phyloP scores from a whole-genome alignment of 2,113 vertebrate genomes.

The Scomber japonicus region DNA sequence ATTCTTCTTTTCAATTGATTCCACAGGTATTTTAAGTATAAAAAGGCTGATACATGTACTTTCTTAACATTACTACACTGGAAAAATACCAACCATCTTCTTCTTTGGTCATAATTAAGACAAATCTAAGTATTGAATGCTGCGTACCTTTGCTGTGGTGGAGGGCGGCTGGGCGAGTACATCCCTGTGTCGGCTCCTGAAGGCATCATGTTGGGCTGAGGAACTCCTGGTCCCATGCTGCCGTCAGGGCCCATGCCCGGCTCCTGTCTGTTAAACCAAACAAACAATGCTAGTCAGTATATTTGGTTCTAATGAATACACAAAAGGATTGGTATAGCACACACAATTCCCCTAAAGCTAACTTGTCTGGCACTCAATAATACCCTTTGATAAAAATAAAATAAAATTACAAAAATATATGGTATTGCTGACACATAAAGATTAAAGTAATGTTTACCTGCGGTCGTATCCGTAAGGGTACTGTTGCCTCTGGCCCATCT shows the following conservation, averaged over 20 bases:
- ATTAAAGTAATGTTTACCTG: slow-evolving; percentile 67
- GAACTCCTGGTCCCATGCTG: slow-evolving; percentile 88
- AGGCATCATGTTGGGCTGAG: slow-evolving; percentile 95
- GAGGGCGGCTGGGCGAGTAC: slow-evolving; percentile 97
- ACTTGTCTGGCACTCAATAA: no score
- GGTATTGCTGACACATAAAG: neutral
- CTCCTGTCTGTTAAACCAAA: slow-evolving; percentile 88
- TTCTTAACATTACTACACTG: neutral
- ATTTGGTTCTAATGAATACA: neutral
- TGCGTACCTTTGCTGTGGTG: slow-evolving; percentile 90
- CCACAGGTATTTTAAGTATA: neutral
- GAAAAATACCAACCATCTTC: neutral
- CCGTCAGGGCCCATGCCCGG: slow-evolving; percentile 93
- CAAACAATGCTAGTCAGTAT: neutral
- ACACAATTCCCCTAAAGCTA: no score
- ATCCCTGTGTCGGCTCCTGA: slow-evolving; percentile 95
- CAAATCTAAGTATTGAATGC: neutral
- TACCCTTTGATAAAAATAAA: no score
- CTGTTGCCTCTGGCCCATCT: slow-evolving; percentile 94
- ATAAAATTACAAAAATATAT: no score
- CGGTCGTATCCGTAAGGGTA: slow-evolving; percentile 95
- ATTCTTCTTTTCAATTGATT: slow-evolving; percentile 2
- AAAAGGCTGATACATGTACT: neutral
- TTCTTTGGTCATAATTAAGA: neutral
- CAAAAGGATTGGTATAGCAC: neutral